Evolutionary conservation across 2,888 invertebrate species (phyloP).

Genomic region (Marronus borbonicus): DNA sequence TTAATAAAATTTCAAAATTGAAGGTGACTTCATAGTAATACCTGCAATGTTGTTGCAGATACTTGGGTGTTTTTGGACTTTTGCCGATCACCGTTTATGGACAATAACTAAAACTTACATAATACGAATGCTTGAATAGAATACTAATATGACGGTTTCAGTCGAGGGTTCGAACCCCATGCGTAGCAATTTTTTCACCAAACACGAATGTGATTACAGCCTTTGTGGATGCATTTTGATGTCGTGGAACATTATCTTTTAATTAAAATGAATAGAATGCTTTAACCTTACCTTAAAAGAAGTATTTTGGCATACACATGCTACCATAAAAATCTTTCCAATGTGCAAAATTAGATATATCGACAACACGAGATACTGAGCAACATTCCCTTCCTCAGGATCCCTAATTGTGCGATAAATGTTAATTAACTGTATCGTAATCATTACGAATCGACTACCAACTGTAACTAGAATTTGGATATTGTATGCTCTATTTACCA

Average conservation of each 20-base stretch:
- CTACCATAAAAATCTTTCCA: slow-evolving; percentile 56
- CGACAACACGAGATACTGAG: slow-evolving; percentile 51
- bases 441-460: slow-evolving; percentile 56
- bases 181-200: no score
- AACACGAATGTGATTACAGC: no score
- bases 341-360: slow-evolving; percentile 56
- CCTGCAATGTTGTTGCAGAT: no score
- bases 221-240: no score
- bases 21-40: no score
- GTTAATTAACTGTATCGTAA: slow-evolving; percentile 57
- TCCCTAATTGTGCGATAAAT: slow-evolving; percentile 54
- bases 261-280: not conserved
- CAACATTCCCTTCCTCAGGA: slow-evolving; percentile 44
- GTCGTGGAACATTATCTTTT: not conserved
- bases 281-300: slow-evolving; percentile 51
- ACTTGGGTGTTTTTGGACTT: no score
- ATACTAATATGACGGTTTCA: no score
- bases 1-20: no score
- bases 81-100: no score
- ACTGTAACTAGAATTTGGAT: slow-evolving; percentile 55
- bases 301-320: slow-evolving; percentile 55
- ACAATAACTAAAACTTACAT: no score
- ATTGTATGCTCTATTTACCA: slow-evolving; percentile 56
- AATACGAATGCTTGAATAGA: no score
- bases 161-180: no score